Evolutionary conservation across 2,113 vertebrate species (phyloP), one percentile per base, ranked within the genome.

Genomic region (Hypomesus transpacificus): DNA sequence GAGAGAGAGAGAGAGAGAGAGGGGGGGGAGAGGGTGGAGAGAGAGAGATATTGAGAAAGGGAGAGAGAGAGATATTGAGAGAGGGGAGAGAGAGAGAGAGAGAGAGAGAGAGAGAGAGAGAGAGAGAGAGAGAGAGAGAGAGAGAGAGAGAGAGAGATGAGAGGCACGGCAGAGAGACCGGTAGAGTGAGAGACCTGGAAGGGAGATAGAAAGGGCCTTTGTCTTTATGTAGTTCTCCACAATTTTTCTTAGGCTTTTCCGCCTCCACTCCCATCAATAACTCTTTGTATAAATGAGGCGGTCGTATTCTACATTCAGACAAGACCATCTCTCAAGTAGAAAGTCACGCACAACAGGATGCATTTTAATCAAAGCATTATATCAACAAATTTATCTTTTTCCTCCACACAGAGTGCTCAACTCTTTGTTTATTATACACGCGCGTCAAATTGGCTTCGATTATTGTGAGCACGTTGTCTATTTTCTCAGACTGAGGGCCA

Each of bases 311-410:
- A 68, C 70, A 75, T 62, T 13, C 20, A 75, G 72, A 75, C 79
- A 84, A 81, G 74, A 61, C 67, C 80, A 84, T 76, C 69, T 74
- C 71, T 88, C 74, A 70, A 22, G 53, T 56, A 71, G 87, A 71
- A 83, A 75, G 75, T 76, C 67, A 28, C 53, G 71, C 58, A 62
- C 78, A 77, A 80, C 52, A 63, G 59, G 64, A 54, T 75, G 75
- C 80, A 85, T 86, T 84, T 86, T 84, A 85, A 87, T 87, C 81
- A 71, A 68, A 82, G 76, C 51, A 64, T 75, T 67, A 71, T 78
- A 86, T 86, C 78, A 75, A 53, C 67, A 56, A 52, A 60, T 57
- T 77, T 20, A 63, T 69, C 16, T 28, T 64, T 53, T 56, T 52
- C 59, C 24, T 1, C 14, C 17, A 14, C 34, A 71, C 79, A 74